Evolutionary conservation across 2,113 vertebrate species (phyloP), one percentile per base, ranked within the genome.

Genomic region (Limanda limanda): DNA sequence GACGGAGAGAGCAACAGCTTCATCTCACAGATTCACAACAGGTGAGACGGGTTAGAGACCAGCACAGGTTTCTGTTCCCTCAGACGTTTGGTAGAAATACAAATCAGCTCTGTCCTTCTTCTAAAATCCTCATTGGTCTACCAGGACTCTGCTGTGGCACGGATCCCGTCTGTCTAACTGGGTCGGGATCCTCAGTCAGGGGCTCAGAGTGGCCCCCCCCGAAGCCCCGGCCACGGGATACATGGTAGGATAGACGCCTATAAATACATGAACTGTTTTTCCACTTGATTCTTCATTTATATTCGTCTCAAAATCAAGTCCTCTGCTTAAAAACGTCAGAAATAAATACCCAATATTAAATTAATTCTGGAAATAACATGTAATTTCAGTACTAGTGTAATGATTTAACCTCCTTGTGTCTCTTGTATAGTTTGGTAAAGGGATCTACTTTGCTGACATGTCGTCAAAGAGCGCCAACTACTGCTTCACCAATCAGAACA

Each of bases 391-490:
- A 7, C 5, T 6, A 31, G 1, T 31, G 6, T 10, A 37, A 10
- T 37, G 24, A 3, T 12, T 13, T 71, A 7, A 61, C 56, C 31
- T 40, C 35, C 9, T n/a, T 76, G 73, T 79, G n/a, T 86, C 3
- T 62, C 63, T 67, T 40, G 2, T 88, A 59, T 84, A 98, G 97
- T 98, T 97, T 81, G 97, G 97, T 25, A 98, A 97, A 93, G 96
- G 97, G 0, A 95, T 98, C 89, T 98, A 98, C 80, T 98, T 98
- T 85, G 96, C 96, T 1, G 97, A 97, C 89, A 97, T 97, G 96
- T 97, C 96, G 2, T 97, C 97, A 23, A 98, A 97, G 84, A 97
- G 96, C 56, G 97, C 96, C 80, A 97, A 97, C 90, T 97, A 98
- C 89, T 98, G 97, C 87, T 97, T 96, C 57, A 85, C 96, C 61